Conservation (phyloP, 92 coral and sea anemone species). For the Parazoanthus swiftii region DNA sequence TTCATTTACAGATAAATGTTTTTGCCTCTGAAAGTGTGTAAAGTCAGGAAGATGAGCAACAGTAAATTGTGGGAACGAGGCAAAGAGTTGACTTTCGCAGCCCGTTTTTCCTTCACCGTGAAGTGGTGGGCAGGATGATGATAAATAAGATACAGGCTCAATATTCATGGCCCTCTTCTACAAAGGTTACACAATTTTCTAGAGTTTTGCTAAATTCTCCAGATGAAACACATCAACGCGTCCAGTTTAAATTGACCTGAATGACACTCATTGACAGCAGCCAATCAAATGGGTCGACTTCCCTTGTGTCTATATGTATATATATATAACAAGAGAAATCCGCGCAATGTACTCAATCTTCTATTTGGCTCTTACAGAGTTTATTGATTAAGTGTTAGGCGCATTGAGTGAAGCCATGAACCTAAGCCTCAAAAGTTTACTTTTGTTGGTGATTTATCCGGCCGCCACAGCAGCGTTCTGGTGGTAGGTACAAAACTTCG, state of each 20-base stretch:
- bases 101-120: neutral
- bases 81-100: neutral
- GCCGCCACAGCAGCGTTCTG: conserved; percentile 49
- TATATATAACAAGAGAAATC: conserved; percentile 35
- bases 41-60: conserved; percentile 13
- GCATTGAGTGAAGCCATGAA: conserved; percentile 60
- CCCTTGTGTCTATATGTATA: conserved; percentile 28
- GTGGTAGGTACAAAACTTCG: conserved; percentile 55
- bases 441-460: conserved; percentile 58
- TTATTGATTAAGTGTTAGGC: conserved; percentile 58
- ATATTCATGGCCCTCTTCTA: neutral
- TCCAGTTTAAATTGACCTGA: neutral
- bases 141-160: neutral
- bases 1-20: neutral
- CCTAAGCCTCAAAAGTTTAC: conserved; percentile 54
- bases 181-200: neutral
- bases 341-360: conserved; percentile 48
- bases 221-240: conserved; percentile 21
- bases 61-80: neutral
- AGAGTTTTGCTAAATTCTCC: neutral
- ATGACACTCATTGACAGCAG: conserved; percentile 31
- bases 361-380: conserved; percentile 50
- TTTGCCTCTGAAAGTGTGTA: conserved; percentile 18
- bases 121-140: conserved; percentile 5
- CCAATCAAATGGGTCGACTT: conserved; percentile 41